These are phyloP conservation scores for Eubucco bourcierii DNA, from an alignment of 2,113 vertebrate genomes.

Conservation along the genomic window DNA sequence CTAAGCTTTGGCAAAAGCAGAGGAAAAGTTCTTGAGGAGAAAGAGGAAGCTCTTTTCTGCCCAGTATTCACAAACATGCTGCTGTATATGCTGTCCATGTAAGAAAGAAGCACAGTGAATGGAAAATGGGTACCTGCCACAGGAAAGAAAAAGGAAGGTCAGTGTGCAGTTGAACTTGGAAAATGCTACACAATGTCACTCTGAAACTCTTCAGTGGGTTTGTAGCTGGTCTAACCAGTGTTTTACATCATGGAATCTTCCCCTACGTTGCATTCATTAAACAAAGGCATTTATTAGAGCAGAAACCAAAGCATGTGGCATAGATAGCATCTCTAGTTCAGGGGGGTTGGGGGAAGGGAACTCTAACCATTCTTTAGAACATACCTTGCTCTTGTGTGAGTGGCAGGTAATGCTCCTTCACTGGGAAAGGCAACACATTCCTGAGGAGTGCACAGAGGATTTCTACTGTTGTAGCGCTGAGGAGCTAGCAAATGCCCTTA, in stretches of 20 bases:
- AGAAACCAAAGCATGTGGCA: not conserved
- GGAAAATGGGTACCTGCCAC: not conserved
- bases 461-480: not conserved
- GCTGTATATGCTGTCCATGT: not conserved
- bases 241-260: not conserved
- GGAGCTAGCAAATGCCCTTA: not conserved
- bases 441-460: not conserved
- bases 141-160: not conserved
- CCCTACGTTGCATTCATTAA: not conserved
- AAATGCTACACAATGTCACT: not conserved
- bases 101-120: not conserved
- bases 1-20: not conserved
- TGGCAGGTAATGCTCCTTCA: not conserved
- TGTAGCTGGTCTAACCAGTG: constrained; percentile 27
- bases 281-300: constrained; percentile 14
- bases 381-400: not conserved
- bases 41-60: not conserved
- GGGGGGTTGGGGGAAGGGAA: not conserved
- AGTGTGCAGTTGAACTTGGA: not conserved
- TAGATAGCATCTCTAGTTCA: constrained; percentile 10
- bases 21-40: not conserved
- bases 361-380: not conserved
- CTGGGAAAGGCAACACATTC: not conserved
- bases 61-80: not conserved
- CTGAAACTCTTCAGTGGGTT: not conserved